Conservation (phyloP, 1,140 invertebrate genomes). For the Eriocheir sinensis region DNA sequence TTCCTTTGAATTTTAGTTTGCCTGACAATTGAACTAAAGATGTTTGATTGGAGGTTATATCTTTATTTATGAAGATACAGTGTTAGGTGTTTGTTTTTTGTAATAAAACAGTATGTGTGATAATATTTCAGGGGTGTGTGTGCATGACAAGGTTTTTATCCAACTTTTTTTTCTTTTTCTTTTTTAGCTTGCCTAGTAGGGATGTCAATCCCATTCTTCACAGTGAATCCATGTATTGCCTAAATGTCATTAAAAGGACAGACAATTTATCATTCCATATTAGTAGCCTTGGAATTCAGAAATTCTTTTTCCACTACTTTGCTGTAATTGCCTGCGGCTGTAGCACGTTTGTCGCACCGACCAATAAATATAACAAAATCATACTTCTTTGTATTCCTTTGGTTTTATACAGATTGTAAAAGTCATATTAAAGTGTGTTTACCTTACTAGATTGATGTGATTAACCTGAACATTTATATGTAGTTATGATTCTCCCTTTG, state of each 20-base stretch:
- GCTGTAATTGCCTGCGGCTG: constrained; percentile 72
- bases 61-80: constrained; percentile 64
- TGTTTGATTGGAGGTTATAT: constrained; percentile 58
- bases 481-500: too few relatives aligned
- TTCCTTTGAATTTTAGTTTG: constrained; percentile 1
- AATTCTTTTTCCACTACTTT: constrained; percentile 71
- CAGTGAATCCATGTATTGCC: neutral
- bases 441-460: neutral
- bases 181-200: constrained; percentile 34
- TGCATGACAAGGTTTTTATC: constrained; percentile 46
- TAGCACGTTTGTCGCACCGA: constrained; percentile 75
- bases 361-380: constrained; percentile 68
- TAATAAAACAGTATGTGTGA: constrained; percentile 44
- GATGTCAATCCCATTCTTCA: neutral
- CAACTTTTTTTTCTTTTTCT: neutral
- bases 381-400: constrained; percentile 57
- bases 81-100: constrained; percentile 66
- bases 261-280: constrained; percentile 75
- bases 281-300: constrained; percentile 69
- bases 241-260: constrained; percentile 29
- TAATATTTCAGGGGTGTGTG: neutral
- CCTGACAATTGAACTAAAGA: constrained; percentile 33
- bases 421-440: constrained; percentile 2
- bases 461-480: neutral
- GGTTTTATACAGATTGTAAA: constrained; percentile 17